These are phyloP conservation scores for Strongylocentrotus purpuratus DNA, from an alignment of 35 echinoderm and acorn worm genomes.

Conservation along the genomic window DNA sequence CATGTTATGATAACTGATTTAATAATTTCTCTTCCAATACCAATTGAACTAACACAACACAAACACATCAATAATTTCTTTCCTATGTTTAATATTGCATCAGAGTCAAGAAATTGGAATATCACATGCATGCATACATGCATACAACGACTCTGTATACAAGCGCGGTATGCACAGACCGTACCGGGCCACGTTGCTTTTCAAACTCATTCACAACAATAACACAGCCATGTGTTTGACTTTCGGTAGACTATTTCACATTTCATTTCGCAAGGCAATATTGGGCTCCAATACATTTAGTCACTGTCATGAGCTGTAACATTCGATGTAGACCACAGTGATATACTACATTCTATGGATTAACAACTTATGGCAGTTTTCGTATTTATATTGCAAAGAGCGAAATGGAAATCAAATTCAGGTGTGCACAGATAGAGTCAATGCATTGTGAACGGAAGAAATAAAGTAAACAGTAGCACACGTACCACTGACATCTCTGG, in stretches of 20 bases:
- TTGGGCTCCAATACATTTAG: background rate
- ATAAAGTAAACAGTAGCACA: constrained; percentile 42
- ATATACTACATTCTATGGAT: too few relatives aligned
- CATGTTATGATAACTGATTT: too few relatives aligned
- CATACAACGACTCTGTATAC: too few relatives aligned
- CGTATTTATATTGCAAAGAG: too few relatives aligned
- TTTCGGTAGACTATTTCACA: background rate
- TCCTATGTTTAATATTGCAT: too few relatives aligned
- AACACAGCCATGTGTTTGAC: constrained; percentile 4
- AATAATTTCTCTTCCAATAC: too few relatives aligned
- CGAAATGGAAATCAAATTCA: too few relatives aligned
- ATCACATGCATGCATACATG: too few relatives aligned
- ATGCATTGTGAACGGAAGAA: background rate
- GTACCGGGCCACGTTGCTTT: background rate
- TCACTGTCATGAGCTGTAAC: background rate
- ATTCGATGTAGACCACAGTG: background rate
- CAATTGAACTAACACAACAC: too few relatives aligned
- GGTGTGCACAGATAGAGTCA: background rate
- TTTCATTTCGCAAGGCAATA: background rate
- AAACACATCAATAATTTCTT: too few relatives aligned
- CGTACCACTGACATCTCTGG: constrained; percentile 73
- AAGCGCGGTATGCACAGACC: background rate
- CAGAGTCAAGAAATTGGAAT: too few relatives aligned
- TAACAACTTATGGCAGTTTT: too few relatives aligned
- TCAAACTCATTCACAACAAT: background rate